Conservation (phyloP, 2,113 vertebrate genomes). For the Phocoena sinus region DNA sequence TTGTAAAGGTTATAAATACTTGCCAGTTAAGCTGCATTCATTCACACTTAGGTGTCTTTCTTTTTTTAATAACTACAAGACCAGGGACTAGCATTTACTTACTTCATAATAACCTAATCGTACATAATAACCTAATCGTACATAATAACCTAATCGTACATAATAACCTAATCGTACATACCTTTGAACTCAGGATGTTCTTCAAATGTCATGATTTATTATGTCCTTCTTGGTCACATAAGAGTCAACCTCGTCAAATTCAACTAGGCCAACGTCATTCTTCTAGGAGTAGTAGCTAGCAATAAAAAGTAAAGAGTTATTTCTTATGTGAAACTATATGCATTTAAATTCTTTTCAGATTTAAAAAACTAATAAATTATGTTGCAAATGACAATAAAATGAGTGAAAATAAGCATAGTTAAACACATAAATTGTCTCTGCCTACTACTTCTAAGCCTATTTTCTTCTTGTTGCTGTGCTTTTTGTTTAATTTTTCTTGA, state of each 20-base stretch:
- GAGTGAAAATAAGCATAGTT: constrained; percentile 54
- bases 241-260: constrained; percentile 43
- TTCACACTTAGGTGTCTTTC: background rate
- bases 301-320: constrained; percentile 47
- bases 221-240: constrained; percentile 30
- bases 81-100: constrained; percentile 27
- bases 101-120: constrained; percentile 24
- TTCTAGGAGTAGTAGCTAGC: constrained; percentile 43
- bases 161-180: background rate
- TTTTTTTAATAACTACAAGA: constrained; percentile 20
- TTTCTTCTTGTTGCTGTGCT: background rate
- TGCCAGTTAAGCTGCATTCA: background rate
- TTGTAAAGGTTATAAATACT: constrained; percentile 67
- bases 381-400: constrained; percentile 54
- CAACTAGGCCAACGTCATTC: constrained; percentile 29
- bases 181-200: constrained; percentile 51
- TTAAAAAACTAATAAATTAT: constrained; percentile 47
- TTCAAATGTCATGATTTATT: constrained; percentile 46
- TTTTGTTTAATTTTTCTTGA: constrained; percentile 63
- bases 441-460: background rate
- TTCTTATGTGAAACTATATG: constrained; percentile 14
- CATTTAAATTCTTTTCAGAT: constrained; percentile 46
- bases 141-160: no score
- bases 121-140: background rate
- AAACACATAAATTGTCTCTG: background rate